phyloP scores from a whole-genome alignment of 2,113 vertebrate genomes.

The Dolichotis patagonum region DNA sequence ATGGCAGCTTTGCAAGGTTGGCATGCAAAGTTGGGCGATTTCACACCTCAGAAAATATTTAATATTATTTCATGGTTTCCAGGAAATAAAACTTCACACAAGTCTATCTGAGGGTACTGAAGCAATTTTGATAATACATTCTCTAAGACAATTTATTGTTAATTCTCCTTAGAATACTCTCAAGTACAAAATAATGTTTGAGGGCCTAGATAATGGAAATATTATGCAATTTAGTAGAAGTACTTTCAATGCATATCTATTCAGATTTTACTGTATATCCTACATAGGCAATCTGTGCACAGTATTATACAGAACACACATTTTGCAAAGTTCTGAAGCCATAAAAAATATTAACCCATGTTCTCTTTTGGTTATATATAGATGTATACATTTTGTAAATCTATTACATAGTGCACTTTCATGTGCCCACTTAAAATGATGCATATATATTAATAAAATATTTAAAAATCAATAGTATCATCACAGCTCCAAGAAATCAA shows the following conservation, averaged over 20 bases:
- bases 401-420: not conserved
- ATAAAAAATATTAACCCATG: not conserved
- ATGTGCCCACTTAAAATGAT: not conserved
- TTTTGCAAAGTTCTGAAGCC: not conserved
- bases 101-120: not conserved
- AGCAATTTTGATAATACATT: not conserved
- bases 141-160: not conserved
- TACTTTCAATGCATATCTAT: not conserved
- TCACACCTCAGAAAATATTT: not conserved
- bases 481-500: not conserved
- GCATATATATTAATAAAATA: not conserved
- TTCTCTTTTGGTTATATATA: not conserved
- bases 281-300: not conserved
- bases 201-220: not conserved
- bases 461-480: not conserved
- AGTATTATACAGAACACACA: not conserved
- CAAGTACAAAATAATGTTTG: not conserved
- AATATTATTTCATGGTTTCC: not conserved
- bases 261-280: not conserved
- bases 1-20: not conserved
- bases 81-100: not conserved
- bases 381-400: not conserved
- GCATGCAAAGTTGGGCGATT: not conserved
- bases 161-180: constrained; percentile 7
- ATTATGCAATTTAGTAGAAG: not conserved